Evolutionary conservation across 2,113 vertebrate genomes (phyloP).

Genomic region (Alethe castanea): DNA sequence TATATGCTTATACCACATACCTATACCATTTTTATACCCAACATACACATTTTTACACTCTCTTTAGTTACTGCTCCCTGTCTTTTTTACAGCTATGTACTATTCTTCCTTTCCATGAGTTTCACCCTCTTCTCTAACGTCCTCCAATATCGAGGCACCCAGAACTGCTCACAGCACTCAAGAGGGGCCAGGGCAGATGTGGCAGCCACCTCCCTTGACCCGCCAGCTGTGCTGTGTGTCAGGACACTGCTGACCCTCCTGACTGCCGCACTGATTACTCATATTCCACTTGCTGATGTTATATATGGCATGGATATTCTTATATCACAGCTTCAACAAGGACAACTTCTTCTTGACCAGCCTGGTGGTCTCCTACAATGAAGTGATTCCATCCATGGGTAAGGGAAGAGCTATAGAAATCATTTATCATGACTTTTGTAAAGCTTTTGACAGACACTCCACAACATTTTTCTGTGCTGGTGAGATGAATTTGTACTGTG

Average conservation of each 20-base stretch:
- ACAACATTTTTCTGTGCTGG: neutral
- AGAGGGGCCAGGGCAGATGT: neutral
- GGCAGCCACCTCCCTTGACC: neutral
- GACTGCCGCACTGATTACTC: neutral
- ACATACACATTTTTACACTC: neutral
- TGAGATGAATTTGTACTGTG: neutral
- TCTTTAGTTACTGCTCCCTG: neutral
- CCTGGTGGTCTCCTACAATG: neutral
- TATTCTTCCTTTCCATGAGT: neutral
- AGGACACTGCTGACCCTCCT: neutral
- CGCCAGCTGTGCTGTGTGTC: neutral
- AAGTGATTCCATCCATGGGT: neutral
- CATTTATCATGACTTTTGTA: neutral
- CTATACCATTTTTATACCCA: neutral
- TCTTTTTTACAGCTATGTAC: neutral
- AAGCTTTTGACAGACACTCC: neutral
- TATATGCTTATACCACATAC: neutral
- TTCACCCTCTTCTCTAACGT: neutral
- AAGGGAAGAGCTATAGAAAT: neutral
- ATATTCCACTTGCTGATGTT: neutral
- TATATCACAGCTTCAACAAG: neutral
- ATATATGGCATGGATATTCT: accelerated
- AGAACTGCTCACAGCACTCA: neutral
- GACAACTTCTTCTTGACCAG: neutral
- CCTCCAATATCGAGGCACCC: neutral